Evolutionary conservation across 2,888 invertebrate species (phyloP).

Genomic region (Synergus laeviventris): DNA sequence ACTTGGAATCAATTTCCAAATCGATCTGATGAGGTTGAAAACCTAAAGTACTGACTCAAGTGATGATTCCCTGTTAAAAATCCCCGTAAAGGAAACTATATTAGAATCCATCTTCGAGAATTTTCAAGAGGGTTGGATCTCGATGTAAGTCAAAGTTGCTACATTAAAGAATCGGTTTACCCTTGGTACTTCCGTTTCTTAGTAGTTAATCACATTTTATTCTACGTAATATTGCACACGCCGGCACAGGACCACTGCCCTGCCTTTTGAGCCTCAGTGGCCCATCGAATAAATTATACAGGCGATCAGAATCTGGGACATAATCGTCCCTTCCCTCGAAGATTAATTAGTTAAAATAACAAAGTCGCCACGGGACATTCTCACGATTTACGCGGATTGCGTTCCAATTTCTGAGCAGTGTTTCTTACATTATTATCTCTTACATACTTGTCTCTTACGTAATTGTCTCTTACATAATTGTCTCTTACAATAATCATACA

Average conservation of each 20-base stretch:
- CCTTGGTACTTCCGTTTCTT: slow-evolving; percentile 53
- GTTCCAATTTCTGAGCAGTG: slow-evolving; percentile 56
- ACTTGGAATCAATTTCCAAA: neutral
- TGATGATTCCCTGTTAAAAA: slow-evolving; percentile 49
- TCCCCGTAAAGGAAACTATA: slow-evolving; percentile 17
- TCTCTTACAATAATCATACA: slow-evolving; percentile 36
- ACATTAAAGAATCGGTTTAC: slow-evolving; percentile 52
- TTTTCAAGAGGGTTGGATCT: neutral
- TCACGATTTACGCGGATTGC: slow-evolving; percentile 37
- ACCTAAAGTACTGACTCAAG: slow-evolving; percentile 54
- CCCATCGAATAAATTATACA: slow-evolving; percentile 46
- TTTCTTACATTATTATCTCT: slow-evolving; percentile 52
- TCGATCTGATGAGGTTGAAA: slow-evolving; percentile 40
- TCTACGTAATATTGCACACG: slow-evolving; percentile 75
- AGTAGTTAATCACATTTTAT: slow-evolving; percentile 58
- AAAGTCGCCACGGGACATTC: slow-evolving; percentile 18
- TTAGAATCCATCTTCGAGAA: no score
- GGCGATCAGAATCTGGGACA: neutral
- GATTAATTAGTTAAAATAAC: slow-evolving; percentile 31
- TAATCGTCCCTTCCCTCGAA: slow-evolving; percentile 4
- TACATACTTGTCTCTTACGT: slow-evolving; percentile 52
- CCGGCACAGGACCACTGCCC: slow-evolving; percentile 70
- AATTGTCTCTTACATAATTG: slow-evolving; percentile 50
- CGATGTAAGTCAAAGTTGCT: slow-evolving; percentile 32
- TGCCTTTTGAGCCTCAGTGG: slow-evolving; percentile 53